phyloP scores from a whole-genome alignment of 1,140 invertebrate genomes.

The Drosophila tsacasi region DNA sequence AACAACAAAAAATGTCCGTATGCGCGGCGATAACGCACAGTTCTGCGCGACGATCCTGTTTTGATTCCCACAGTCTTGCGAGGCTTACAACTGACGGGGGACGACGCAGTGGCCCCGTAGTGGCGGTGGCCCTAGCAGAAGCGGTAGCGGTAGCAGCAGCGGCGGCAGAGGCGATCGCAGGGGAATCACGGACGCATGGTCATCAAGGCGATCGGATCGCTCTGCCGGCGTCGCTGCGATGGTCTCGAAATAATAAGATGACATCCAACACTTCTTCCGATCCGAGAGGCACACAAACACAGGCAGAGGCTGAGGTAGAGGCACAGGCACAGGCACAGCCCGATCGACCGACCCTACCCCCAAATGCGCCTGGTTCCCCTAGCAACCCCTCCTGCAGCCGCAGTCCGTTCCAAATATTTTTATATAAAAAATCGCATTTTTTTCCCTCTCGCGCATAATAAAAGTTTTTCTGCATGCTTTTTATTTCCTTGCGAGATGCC shows the following conservation, averaged over 20 bases:
- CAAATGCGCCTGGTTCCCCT: slow-evolving; percentile 31
- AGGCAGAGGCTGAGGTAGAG: slow-evolving; percentile 12
- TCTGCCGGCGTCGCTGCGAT: slow-evolving; percentile 48
- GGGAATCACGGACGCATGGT: slow-evolving; percentile 74
- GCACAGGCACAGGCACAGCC: slow-evolving; percentile 48
- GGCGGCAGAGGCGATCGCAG: slow-evolving; percentile 33
- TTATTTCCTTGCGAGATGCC: slow-evolving; percentile 73
- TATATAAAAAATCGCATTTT: slow-evolving; percentile 73
- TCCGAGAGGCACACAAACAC: slow-evolving; percentile 31
- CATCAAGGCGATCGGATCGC: slow-evolving; percentile 67
- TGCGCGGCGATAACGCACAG: slow-evolving; percentile 62
- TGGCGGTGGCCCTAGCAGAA: slow-evolving; percentile 17
- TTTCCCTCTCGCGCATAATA: slow-evolving; percentile 65
- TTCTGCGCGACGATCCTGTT: slow-evolving; percentile 74
- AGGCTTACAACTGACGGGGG: slow-evolving; percentile 74
- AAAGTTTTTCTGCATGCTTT: slow-evolving; percentile 76
- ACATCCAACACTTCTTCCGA: slow-evolving; percentile 84
- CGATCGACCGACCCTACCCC: slow-evolving; percentile 46
- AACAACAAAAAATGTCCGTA: slow-evolving; percentile 52
- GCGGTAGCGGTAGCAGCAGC: slow-evolving; percentile 17
- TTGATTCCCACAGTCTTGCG: slow-evolving; percentile 84
- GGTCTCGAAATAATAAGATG: slow-evolving; percentile 85
- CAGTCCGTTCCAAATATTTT: slow-evolving; percentile 76
- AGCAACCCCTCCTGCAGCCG: slow-evolving; percentile 45
- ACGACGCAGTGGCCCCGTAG: slow-evolving; percentile 44